These are phyloP conservation scores for Papilio helenus DNA, from an alignment of 1,140 invertebrate species.

Conservation along the genomic window DNA sequence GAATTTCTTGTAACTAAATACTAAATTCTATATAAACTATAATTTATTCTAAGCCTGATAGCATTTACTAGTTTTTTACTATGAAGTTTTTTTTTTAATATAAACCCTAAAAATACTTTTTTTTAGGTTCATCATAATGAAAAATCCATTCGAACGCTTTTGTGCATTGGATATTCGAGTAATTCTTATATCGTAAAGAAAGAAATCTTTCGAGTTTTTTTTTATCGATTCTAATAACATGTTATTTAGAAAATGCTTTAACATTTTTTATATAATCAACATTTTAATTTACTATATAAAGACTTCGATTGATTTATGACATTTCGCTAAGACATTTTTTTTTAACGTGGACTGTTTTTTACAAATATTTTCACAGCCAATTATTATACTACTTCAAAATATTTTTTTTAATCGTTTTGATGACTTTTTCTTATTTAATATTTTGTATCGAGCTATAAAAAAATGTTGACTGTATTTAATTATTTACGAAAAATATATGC, in stretches of 20 bases:
- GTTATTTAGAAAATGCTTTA: constrained; percentile 30
- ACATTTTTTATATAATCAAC: constrained; percentile 28
- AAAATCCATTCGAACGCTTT: not conserved
- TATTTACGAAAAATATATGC: not conserved
- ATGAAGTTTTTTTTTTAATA: not conserved
- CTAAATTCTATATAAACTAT: too few species aligned
- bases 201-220: not conserved
- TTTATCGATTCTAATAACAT: not conserved
- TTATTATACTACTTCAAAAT: constrained; percentile 43
- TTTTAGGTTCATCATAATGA: not conserved
- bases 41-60: not conserved
- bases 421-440: not conserved
- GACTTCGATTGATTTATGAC: constrained; percentile 37
- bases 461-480: not conserved
- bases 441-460: not conserved
- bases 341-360: constrained; percentile 31
- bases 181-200: not conserved
- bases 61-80: not conserved
- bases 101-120: not conserved
- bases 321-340: constrained; percentile 26
- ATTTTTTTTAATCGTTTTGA: constrained; percentile 34
- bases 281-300: constrained; percentile 36
- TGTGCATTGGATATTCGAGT: not conserved
- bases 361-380: constrained; percentile 44
- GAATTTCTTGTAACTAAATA: too few species aligned